A percentile compares a stretch with the other conserved stretches of the same genome.
Conservation (phyloP, 1,140 invertebrate species). For the Drosophila novamexicana region DNA sequence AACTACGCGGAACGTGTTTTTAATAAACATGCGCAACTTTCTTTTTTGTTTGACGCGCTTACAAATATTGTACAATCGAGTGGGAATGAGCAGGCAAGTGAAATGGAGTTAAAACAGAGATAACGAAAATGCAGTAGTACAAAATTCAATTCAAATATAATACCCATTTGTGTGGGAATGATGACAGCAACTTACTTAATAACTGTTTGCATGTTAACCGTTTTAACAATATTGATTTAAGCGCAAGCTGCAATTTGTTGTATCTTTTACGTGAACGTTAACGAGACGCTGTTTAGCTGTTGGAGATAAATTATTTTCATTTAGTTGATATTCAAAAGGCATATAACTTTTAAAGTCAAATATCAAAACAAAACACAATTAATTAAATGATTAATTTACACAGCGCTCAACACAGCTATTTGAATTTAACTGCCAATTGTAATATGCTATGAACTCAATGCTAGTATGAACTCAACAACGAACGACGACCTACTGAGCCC, state of each 20-base stretch:
- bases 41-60: slow-evolving; percentile 61
- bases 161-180: slow-evolving; percentile 1
- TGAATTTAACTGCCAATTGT: slow-evolving; percentile 44
- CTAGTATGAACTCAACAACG: slow-evolving; percentile 47
- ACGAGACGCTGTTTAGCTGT: slow-evolving; percentile 56
- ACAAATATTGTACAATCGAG: slow-evolving; percentile 39
- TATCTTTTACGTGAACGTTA: slow-evolving; percentile 32
- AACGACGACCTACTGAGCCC: slow-evolving; percentile 49
- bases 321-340: slow-evolving; percentile 44
- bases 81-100: slow-evolving; percentile 26
- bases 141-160: slow-evolving; percentile 2
- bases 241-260: slow-evolving; percentile 21
- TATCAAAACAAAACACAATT: slow-evolving; percentile 32
- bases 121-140: background rate
- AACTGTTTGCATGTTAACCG: slow-evolving; percentile 76
- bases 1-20: slow-evolving; percentile 66
- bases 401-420: slow-evolving; percentile 47
- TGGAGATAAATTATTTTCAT: slow-evolving; percentile 64
- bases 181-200: slow-evolving; percentile 74
- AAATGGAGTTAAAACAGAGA: slow-evolving; percentile 37
- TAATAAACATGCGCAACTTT: slow-evolving; percentile 79
- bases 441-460: slow-evolving; percentile 14
- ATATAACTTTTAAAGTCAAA: slow-evolving; percentile 31
- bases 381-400: slow-evolving; percentile 49
- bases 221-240: slow-evolving; percentile 56